A percentile compares a stretch with the other conserved stretches of the same genome.
Conservation (phyloP, 2,888 invertebrate species). For the Lottia scabra region DNA sequence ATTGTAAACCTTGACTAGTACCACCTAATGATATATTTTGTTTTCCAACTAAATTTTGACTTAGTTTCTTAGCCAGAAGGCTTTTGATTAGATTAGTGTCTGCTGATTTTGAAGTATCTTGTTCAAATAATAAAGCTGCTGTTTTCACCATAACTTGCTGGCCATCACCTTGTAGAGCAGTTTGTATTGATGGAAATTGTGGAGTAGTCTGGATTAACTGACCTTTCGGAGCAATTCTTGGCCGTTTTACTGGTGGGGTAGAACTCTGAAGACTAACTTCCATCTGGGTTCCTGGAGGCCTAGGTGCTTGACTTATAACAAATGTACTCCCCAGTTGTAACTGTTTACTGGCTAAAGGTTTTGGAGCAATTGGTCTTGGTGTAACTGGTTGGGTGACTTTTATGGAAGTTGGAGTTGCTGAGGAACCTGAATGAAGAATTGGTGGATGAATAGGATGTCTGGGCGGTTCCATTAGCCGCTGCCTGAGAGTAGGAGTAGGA, state of each 20-base stretch:
- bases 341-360: conserved; percentile 4
- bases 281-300: not conserved
- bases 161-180: conserved; percentile 38
- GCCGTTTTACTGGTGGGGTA: conserved; percentile 4
- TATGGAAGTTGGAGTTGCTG: conserved; percentile 30
- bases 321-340: not conserved
- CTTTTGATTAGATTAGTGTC: conserved; percentile 88
- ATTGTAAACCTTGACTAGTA: conserved; percentile 5
- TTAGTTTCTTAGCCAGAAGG: conserved; percentile 87
- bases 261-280: not conserved
- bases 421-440: conserved; percentile 38
- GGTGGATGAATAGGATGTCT: conserved; percentile 39
- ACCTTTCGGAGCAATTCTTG: conserved; percentile 1
- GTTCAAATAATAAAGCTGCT: conserved; percentile 8
- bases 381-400: conserved; percentile 8
- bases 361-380: conserved; percentile 8
- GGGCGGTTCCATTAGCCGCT: conserved; percentile 57
- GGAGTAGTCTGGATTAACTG: conserved; percentile 21
- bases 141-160: conserved; percentile 5
- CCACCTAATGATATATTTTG: conserved; percentile 20
- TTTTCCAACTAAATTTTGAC: conserved; percentile 31
- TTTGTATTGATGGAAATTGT: conserved; percentile 42
- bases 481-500: conserved; percentile 54
- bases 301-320: not conserved
- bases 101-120: conserved; percentile 15